Evolutionary conservation across 2,797 vertebrate genomes (phyloP), one percentile per base, ranked within the genome.

Genomic region (Halcyon badia): DNA sequence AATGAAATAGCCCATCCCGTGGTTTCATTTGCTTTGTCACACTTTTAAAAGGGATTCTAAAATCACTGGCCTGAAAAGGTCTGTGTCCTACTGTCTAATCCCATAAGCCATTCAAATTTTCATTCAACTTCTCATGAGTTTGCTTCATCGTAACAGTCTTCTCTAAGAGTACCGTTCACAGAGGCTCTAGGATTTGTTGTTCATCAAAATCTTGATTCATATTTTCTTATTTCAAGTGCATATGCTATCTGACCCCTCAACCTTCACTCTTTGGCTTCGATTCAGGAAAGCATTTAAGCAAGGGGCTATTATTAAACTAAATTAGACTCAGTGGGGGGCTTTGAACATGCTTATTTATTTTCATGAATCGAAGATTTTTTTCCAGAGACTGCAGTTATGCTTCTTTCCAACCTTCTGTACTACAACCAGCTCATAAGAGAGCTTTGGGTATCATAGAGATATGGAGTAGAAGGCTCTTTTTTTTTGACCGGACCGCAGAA

Each of bases 211-310:
- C 69, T 91, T 82, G 77, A 77, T 93, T 90, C 62, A 30, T 89
- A 83, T 81, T 96, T 96, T 89, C 90, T 73, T 93, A 64, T 58
- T 96, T 94, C 81, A 86, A 78, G 69, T 81, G 21, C 89, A 80
- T 94, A 70, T 94, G 87, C 44, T 95, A 24, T 39, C 83, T 93
- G 87, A 97, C 90, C 87, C 52, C 44, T 88, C 73, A 88, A 42
- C 96, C 85, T 89, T 84, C 83, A 31, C 73, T 87, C 87, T 78
- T 90, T 93, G 96, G 80, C 90, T 87, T 72, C 80, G 60, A 0
- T 94, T 95, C 93, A 97, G 87, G 66, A 93, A 90, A 88, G 77
- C 66, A 66, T 94, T 97, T 95, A 93, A 93, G 89, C 73, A 94
- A 95, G 94, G 93, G 85, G 84, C 94, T 95, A 8, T 94, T 91